Evolutionary conservation across 2,113 vertebrate species (phyloP), one percentile per base, ranked within the genome.

Genomic region (Alligator mississippiensis): DNA sequence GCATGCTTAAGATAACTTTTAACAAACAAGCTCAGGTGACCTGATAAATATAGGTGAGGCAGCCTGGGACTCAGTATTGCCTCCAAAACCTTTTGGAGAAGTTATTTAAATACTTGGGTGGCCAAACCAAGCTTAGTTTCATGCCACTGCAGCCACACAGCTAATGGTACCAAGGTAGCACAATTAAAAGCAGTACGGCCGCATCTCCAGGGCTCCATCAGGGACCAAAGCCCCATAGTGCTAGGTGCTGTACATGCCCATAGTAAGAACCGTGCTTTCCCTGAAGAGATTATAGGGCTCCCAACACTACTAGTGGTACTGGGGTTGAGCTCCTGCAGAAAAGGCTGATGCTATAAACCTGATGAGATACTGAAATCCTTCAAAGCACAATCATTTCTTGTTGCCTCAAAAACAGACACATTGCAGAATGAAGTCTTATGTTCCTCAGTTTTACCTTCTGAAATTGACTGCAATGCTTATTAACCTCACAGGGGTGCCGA

Each of bases 391-490:
- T 63, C 59, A 2, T n/a, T 1, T 76, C 30, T 80, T 79, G 4
- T 59, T 85, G 34, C 12, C 22, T 82, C 30, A 59, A 55, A n/a
- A 70, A 19, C 1, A 16, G 2, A 1, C 13, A 25, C 34, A 90
- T 81, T n/a, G 22, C 2, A 5, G 28, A 5, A 61, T 5, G 54
- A 58, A 5, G 2, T 27, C 3, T 2, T 1, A n/a, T 28, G 15
- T 13, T 47, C 15, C 80, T 76, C 28, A 80, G 0, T 59, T 82
- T 64, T 4, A 55, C 4, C 4, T 60, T 22, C 70, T 68, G 60
- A 75, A 59, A 80, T 61, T 19, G 11, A 21, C 30, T 11, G 38
- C 14, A 30, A 12, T 60, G 84, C 6, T 22, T 78, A 24, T 15
- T 15, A 7, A 61, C 5, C 9, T 74, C n/a, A 77, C 0, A 1